Evolutionary conservation across 2,113 vertebrate genomes (phyloP).

Genomic region (Psephotus haematonotus): DNA sequence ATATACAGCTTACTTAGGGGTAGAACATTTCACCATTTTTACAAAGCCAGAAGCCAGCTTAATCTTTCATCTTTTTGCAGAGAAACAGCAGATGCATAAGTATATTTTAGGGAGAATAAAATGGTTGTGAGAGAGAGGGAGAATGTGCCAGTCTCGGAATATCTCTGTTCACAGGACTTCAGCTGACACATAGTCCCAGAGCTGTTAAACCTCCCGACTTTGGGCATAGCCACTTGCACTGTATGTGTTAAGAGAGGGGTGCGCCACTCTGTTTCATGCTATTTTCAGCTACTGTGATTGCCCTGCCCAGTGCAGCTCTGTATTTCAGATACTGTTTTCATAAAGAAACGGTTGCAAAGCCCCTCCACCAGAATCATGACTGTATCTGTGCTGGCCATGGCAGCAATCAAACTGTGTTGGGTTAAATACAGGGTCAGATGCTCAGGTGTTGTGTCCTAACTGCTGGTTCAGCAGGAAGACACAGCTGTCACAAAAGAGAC

Average conservation of each 20-base stretch:
- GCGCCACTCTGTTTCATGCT: neutral
- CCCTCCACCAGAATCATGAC: neutral
- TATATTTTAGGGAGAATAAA: constrained; percentile 17
- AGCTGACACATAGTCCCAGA: neutral
- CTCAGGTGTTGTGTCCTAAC: neutral
- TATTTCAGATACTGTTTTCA: neutral
- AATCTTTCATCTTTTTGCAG: constrained; percentile 60
- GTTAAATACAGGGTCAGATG: neutral
- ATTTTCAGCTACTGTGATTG: neutral
- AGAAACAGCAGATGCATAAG: constrained; percentile 27
- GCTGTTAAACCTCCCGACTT: constrained; percentile 1
- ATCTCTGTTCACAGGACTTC: neutral
- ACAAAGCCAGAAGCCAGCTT: constrained; percentile 39
- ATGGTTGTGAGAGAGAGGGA: neutral
- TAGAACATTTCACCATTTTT: constrained; percentile 46
- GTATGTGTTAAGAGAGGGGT: neutral
- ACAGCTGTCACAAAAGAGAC: neutral
- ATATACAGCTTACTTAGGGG: constrained; percentile 46
- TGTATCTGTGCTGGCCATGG: neutral
- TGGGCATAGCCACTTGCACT: neutral
- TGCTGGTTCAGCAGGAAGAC: neutral
- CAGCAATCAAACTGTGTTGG: neutral
- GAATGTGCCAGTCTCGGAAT: constrained; percentile 8
- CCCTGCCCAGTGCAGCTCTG: neutral
- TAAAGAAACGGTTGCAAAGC: neutral